Conservation (phyloP, 2,797 vertebrate genomes). For the Taeniopygia guttata region DNA sequence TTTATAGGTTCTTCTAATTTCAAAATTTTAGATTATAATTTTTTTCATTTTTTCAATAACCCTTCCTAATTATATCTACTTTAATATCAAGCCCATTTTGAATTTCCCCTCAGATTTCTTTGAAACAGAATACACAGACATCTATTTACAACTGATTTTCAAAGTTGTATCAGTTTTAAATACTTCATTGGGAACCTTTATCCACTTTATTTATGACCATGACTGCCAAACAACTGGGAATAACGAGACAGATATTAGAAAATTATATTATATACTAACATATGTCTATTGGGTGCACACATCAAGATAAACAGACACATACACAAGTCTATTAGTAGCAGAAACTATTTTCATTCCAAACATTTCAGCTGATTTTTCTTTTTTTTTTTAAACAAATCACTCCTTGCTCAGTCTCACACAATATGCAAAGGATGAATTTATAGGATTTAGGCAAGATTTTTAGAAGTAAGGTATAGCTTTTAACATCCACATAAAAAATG, state of each 20-base stretch:
- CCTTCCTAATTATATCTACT: background rate
- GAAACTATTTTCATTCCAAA: background rate
- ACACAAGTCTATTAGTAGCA: background rate
- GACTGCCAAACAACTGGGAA: background rate
- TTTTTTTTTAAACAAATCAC: background rate
- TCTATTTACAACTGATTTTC: background rate
- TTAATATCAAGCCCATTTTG: background rate
- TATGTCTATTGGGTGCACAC: background rate
- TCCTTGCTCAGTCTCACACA: background rate
- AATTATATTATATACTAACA: background rate
- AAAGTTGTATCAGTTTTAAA: background rate
- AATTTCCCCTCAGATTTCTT: background rate
- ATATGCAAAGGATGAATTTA: background rate
- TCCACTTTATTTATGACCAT: background rate
- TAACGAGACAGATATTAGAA: background rate
- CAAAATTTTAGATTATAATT: background rate
- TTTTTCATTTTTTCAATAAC: background rate
- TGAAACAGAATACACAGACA: background rate
- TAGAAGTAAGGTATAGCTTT: background rate
- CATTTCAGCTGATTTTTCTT: rapidly evolving
- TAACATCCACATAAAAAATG: background rate
- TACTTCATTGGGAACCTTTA: background rate
- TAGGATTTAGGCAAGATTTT: background rate
- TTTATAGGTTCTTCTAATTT: background rate
- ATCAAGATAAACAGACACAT: background rate